These are phyloP conservation scores for Elachura formosa DNA, from an alignment of 2,113 vertebrate genomes.

Conservation along the genomic window DNA sequence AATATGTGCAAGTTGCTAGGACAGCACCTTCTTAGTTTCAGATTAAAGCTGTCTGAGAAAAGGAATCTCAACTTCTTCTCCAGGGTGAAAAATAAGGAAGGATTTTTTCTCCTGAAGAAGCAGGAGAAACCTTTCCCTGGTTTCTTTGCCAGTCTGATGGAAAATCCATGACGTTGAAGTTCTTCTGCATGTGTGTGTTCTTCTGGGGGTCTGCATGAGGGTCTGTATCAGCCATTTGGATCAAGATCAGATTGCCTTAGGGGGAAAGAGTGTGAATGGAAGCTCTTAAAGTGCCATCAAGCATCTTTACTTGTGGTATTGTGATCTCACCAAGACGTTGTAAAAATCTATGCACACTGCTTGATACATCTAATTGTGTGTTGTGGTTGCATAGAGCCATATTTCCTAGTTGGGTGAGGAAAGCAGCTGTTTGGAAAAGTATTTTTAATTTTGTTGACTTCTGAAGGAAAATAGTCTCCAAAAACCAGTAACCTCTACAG, in stretches of 20 bases:
- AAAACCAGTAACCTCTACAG: not conserved
- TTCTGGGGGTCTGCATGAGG: not conserved
- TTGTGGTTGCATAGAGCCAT: not conserved
- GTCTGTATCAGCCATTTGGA: not conserved
- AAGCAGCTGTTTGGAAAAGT: not conserved
- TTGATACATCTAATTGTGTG: not conserved
- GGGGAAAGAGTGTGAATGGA: fast-evolving
- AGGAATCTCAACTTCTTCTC: not conserved
- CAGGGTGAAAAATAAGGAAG: not conserved
- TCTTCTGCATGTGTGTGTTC: not conserved
- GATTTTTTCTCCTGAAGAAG: not conserved
- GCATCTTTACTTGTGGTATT: not conserved
- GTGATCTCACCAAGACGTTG: not conserved
- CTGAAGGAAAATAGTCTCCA: not conserved
- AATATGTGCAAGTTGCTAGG: not conserved
- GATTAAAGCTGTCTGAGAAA: not conserved
- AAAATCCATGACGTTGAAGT: not conserved
- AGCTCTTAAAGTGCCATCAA: not conserved
- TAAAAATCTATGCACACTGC: not conserved
- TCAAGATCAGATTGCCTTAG: not conserved
- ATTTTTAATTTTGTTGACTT: not conserved
- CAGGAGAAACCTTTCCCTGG: not conserved
- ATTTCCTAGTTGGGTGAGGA: not conserved
- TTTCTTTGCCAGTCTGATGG: not conserved
- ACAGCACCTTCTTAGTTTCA: not conserved